A percentile compares a stretch with the other conserved stretches of the same genome.
phyloP scores from a whole-genome alignment of 2,888 invertebrate genomes.

The Sussaba pulchella region DNA sequence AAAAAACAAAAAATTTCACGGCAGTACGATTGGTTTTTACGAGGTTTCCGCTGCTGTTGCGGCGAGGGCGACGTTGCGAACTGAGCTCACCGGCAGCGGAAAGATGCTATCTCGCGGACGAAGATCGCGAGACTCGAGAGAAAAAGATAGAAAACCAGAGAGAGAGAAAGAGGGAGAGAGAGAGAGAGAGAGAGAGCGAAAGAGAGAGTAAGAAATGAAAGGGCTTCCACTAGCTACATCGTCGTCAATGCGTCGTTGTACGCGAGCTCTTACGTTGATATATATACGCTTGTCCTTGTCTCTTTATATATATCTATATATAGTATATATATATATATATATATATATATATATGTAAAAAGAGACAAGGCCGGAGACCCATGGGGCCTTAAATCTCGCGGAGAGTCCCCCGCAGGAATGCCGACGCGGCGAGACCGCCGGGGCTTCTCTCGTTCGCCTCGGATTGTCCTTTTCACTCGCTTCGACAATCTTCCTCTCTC shows the following conservation, averaged over 20 bases:
- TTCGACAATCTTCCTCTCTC: constrained; percentile 17
- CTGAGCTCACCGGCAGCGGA: constrained; percentile 41
- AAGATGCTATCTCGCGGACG: constrained; percentile 72
- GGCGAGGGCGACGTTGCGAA: background rate
- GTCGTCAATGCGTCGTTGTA: constrained; percentile 35
- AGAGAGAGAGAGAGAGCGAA: constrained; percentile 4
- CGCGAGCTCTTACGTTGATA: background rate
- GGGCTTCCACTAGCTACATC: constrained; percentile 38
- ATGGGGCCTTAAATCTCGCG: constrained; percentile 73
- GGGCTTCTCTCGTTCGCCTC: constrained; percentile 64
- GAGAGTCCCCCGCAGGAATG: constrained; percentile 71
- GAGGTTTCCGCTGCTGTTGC: constrained; percentile 12
- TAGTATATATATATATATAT: too few species aligned
- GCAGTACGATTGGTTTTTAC: too few species aligned
- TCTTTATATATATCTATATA: too few species aligned
- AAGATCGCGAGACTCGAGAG: constrained; percentile 55
- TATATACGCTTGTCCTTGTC: too few species aligned
- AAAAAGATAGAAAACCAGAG: too few species aligned
- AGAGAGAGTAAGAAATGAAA: background rate
- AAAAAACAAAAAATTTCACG: background rate
- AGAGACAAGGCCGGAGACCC: constrained; percentile 38
- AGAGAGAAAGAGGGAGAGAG: constrained; percentile 34
- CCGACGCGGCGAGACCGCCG: constrained; percentile 66
- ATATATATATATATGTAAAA: constrained; percentile 20
- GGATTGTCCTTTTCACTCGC: constrained; percentile 40